Evolutionary conservation across 2,797 vertebrate genomes (phyloP), one percentile per base, ranked within the genome.

Genomic region (Glyptemys insculpta): DNA sequence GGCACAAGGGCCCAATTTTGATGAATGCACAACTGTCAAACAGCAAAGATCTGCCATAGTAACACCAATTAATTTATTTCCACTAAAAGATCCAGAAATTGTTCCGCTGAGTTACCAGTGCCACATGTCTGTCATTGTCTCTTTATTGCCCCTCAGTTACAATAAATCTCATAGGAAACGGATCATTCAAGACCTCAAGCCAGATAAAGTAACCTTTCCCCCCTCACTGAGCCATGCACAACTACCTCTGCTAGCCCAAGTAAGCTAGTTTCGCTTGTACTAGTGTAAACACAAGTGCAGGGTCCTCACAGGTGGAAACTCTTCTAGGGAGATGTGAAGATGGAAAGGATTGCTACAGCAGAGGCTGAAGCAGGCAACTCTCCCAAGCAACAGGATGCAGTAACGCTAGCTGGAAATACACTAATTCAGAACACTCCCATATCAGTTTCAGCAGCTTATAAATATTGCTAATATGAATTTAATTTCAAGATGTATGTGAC

Each of bases 281-380:
- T 74, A 25, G 21, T 12, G 19, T 74, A 44, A 16, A 62, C 59
- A 34, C 31, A 62, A 62, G 31, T 62, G 59, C 21, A 44, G 72
- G 6, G 49, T 27, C 44, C 27, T 90, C 92, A 82, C 62, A 92
- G 91, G 88, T 88, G 56, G 25, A 90, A 86, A 83, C 37, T 53
- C 16, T 50, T 12, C 79, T 47, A 82, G 6, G 76, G 25, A n/a
- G 19, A 85, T 74, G 62, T 10, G 49, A 86, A 85, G 53, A n/a
- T 44, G 27, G 12, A 79, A 94, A 85, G 53, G 41, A 78, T 3
- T 4, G 74, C 44, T 85, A 3, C 44, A 88, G 21, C 12, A 9
- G 1, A 81, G 34, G 7, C 15, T 91, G 57, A 15, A 56, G 41
- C 2, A 4, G 16, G 65, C n/a, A 49, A 84, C 1, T 6, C 1